Conservation (phyloP, 1,140 invertebrate species). For the Drosophila ogumai region DNA sequence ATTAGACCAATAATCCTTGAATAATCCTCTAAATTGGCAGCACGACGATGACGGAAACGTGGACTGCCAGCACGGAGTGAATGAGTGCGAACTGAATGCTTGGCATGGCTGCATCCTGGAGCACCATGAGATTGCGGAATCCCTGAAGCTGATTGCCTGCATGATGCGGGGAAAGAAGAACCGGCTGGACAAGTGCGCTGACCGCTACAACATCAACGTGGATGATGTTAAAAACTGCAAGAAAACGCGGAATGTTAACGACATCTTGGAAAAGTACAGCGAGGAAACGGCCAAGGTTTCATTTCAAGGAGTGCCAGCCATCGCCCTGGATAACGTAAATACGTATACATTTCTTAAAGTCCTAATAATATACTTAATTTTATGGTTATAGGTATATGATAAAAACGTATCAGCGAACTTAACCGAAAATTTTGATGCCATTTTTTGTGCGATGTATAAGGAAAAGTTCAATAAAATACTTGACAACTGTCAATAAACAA, state of each 20-base stretch:
- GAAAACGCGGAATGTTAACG: constrained; percentile 19
- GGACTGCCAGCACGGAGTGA: constrained; percentile 69
- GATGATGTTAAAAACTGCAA: constrained; percentile 53
- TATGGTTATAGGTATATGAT: constrained; percentile 22
- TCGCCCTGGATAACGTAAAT: constrained; percentile 57
- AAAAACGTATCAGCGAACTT: constrained; percentile 25
- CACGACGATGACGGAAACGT: constrained; percentile 25
- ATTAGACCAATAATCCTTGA: neutral
- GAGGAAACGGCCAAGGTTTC: constrained; percentile 22
- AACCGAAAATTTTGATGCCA: constrained; percentile 39
- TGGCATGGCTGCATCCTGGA: constrained; percentile 82
- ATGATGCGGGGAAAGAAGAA: constrained; percentile 65
- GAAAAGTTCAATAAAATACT: constrained; percentile 51
- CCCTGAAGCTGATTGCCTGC: constrained; percentile 74
- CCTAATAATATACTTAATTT: neutral
- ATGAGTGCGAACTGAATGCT: constrained; percentile 78
- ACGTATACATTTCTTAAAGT: neutral
- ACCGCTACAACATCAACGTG: constrained; percentile 50
- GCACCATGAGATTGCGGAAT: constrained; percentile 46
- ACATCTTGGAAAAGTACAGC: constrained; percentile 60
- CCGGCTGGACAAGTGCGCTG: constrained; percentile 52
- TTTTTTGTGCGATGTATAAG: constrained; percentile 59
- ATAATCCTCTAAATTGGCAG: constrained; percentile 17
- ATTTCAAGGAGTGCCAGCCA: constrained; percentile 48
- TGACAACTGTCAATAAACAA: constrained; percentile 12